Percentiles rank a stretch among this genome's conserved stretches.
phyloP scores from a whole-genome alignment of 1,140 invertebrate species.

The Drosophila erecta region DNA sequence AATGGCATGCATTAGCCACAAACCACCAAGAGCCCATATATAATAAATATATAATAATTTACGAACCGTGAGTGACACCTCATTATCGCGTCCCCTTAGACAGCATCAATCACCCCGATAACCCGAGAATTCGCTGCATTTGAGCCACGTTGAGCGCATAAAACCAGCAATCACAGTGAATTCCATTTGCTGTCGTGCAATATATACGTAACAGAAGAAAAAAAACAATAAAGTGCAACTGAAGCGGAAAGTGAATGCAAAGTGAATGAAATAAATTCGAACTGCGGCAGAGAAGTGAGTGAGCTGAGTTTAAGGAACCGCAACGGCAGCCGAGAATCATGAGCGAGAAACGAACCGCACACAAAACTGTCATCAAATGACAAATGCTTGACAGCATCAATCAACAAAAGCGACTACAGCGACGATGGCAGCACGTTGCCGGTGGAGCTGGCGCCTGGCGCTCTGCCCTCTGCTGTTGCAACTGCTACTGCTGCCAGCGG shows the following conservation, averaged over 20 bases:
- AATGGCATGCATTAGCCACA: neutral
- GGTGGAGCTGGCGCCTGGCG: slow-evolving; percentile 45
- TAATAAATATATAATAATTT: neutral
- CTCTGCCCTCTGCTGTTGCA: slow-evolving; percentile 12
- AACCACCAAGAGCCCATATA: slow-evolving; percentile 1
- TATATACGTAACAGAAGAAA: neutral
- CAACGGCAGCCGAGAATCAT: slow-evolving; percentile 67
- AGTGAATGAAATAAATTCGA: slow-evolving; percentile 54
- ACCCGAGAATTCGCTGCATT: slow-evolving; percentile 8
- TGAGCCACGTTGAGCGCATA: slow-evolving; percentile 6
- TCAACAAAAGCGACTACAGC: slow-evolving; percentile 63
- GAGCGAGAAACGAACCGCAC: slow-evolving; percentile 83
- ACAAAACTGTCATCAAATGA: slow-evolving; percentile 85
- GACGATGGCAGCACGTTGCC: slow-evolving; percentile 57
- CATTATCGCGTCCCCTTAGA: slow-evolving; percentile 15
- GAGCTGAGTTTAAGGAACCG: slow-evolving; percentile 15
- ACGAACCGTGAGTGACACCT: slow-evolving; percentile 10
- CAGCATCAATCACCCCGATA: slow-evolving; percentile 34
- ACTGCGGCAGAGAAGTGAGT: slow-evolving; percentile 38
- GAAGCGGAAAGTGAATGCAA: slow-evolving; percentile 70
- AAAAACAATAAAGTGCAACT: slow-evolving; percentile 60
- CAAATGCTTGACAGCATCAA: slow-evolving; percentile 84
- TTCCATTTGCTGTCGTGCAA: neutral
- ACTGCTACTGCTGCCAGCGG: slow-evolving; percentile 53
- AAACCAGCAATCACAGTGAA: slow-evolving; percentile 22